Evolutionary conservation across 1,140 invertebrate species (phyloP), one percentile per base, ranked within the genome.

Genomic region (Orussus abietinus): DNA sequence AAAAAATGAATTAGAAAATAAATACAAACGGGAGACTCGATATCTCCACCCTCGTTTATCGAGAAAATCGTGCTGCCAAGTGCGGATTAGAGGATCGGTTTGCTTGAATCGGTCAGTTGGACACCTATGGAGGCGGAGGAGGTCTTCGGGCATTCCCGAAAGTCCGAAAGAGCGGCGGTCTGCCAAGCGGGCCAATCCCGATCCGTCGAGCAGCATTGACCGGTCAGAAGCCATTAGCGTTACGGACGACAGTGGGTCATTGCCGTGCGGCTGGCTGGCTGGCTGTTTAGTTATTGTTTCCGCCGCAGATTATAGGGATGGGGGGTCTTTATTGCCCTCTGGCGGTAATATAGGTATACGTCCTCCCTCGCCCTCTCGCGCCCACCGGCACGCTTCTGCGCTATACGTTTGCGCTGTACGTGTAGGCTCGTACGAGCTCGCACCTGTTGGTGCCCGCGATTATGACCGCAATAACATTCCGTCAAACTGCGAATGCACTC

Each of bases 391-490:
- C 46, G 49, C 47, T 49, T 42, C 47, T 47, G 40, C 33, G 41
- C 36, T 21, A 37, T 41, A 26, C 47, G 13, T 26, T 29, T 38
- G 26, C 29, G 42, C 25, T 42, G 26, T 49, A 38, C 31, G 42
- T 37, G 47, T 66, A 68, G 62, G 62, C 60, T 64, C 62, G 58
- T 52, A 47, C 50, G 51, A 57, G 57, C 57, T 63, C 62, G 54
- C 66, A 70, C 69, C 66, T 71, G 68, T 69, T 71, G 68, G 69
- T 59, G 62, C 57, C 51, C 66, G 55, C 62, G 66, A 71, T 72
- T 72, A 72, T 70, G 63, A 69, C 66, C 58, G 68, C 64, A 71
- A 70, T 72, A 72, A 71, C 68, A 69, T 71, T 71, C 59, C 67
- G 68, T 72, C 69, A 71, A 71, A 71, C 54, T 56, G 58, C 40